phyloP scores from a whole-genome alignment of 2,888 invertebrate species.

The Drosophila kambysellisi region DNA sequence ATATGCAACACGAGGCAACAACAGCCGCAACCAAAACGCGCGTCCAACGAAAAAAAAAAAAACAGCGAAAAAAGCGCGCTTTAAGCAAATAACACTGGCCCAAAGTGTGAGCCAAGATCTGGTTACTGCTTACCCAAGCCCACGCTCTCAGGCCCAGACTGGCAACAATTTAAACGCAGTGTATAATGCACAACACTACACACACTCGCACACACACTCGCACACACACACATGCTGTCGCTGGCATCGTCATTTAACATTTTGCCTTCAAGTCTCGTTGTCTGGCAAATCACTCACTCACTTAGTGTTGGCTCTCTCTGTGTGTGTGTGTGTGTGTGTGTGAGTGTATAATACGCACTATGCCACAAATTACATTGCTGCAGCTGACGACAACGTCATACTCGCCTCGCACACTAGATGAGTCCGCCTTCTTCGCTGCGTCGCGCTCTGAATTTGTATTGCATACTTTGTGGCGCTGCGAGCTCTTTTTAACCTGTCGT shows the following conservation, averaged over 20 bases:
- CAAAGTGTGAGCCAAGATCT: slow-evolving; percentile 40
- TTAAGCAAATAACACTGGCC: slow-evolving; percentile 49
- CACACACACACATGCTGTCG: slow-evolving; percentile 33
- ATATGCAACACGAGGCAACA: slow-evolving; percentile 51
- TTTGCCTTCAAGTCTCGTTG: slow-evolving; percentile 79
- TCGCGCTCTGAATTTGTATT: slow-evolving; percentile 66
- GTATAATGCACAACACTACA: slow-evolving; percentile 37
- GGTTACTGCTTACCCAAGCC: slow-evolving; percentile 7
- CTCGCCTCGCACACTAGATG: slow-evolving; percentile 40
- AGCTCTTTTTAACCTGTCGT: slow-evolving; percentile 69
- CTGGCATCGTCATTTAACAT: slow-evolving; percentile 77
- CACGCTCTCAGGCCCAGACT: slow-evolving; percentile 15
- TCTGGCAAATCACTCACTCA: slow-evolving; percentile 79
- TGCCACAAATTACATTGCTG: slow-evolving; percentile 72
- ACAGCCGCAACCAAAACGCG: slow-evolving; percentile 23
- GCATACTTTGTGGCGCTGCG: slow-evolving; percentile 68
- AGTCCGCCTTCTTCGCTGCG: slow-evolving; percentile 31
- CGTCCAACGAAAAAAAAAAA: slow-evolving; percentile 21
- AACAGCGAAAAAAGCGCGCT: slow-evolving; percentile 24
- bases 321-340: slow-evolving; percentile 13
- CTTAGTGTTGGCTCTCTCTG: slow-evolving; percentile 50
- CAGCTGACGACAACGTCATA: slow-evolving; percentile 63
- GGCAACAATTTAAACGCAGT: slow-evolving; percentile 49
- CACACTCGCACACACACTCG: slow-evolving; percentile 8
- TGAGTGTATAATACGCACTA: slow-evolving; percentile 49